These are phyloP conservation scores for Nasonovia ribisnigri DNA, from an alignment of 2,888 invertebrate genomes.

Conservation along the genomic window DNA sequence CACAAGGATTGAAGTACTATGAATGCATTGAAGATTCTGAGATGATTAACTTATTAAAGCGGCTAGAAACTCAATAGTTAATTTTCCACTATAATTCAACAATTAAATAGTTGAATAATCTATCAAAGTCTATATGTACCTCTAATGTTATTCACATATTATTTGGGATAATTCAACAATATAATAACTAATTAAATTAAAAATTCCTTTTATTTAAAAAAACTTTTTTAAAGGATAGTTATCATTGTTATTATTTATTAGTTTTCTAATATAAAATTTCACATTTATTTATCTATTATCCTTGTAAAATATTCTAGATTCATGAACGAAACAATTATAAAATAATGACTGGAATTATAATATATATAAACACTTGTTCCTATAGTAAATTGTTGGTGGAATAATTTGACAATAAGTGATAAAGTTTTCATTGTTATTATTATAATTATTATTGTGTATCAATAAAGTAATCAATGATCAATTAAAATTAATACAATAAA, in stretches of 20 bases:
- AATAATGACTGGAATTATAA: neutral
- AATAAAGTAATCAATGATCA: neutral
- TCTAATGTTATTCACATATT: conserved; percentile 1
- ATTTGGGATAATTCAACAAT: conserved; percentile 25
- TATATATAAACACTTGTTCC: conserved; percentile 23
- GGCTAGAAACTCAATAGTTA: conserved; percentile 43
- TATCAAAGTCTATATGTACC: neutral
- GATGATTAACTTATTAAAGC: conserved; percentile 58
- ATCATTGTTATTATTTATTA: conserved; percentile 13
- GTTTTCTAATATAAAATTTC: neutral
- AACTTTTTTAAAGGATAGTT: neutral
- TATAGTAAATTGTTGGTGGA: conserved; percentile 11
- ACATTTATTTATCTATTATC: neutral
- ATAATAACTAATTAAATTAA: conserved; percentile 8
- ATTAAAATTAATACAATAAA: neutral
- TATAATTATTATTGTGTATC: neutral
- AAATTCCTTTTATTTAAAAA: conserved; percentile 1
- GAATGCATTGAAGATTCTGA: conserved; percentile 57
- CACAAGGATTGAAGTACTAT: conserved; percentile 53
- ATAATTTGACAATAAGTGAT: conserved; percentile 26
- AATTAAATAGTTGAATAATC: neutral
- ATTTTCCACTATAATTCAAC: neutral
- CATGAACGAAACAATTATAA: neutral
- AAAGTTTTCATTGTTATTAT: neutral
- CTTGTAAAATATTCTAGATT: neutral